A percentile compares a stretch with the other conserved stretches of the same genome.
These are phyloP conservation scores for Natator depressus DNA, from an alignment of 2,113 vertebrate species.

Conservation along the genomic window DNA sequence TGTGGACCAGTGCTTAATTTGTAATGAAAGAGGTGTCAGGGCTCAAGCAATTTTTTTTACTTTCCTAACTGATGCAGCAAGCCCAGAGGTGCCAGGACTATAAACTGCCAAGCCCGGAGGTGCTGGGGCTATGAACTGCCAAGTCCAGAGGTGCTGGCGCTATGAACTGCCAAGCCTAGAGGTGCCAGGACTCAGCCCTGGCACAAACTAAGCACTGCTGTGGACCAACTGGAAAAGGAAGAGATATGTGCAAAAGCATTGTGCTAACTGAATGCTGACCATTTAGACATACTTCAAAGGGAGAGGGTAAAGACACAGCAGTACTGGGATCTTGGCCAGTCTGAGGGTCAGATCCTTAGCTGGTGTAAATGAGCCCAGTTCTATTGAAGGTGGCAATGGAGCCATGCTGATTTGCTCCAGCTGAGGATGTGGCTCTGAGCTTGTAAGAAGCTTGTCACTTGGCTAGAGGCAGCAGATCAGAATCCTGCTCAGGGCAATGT, in stretches of 20 bases:
- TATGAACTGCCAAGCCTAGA: too few relatives aligned
- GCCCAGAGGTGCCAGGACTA: too few relatives aligned
- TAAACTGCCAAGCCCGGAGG: too few relatives aligned
- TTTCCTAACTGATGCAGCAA: too few relatives aligned
- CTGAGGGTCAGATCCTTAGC: background rate
- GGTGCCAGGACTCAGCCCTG: too few relatives aligned
- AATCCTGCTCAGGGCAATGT: fast-evolving
- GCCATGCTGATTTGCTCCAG: fast-evolving
- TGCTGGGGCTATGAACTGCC: too few relatives aligned
- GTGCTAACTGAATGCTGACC: background rate
- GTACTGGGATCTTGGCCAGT: background rate
- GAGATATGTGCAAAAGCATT: background rate
- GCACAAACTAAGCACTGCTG: background rate
- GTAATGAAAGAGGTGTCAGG: too few relatives aligned
- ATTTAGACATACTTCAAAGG: background rate
- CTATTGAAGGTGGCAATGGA: too few relatives aligned
- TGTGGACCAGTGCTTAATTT: background rate
- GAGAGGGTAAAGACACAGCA: background rate
- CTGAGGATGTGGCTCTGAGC: fast-evolving
- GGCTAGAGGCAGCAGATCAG: background rate
- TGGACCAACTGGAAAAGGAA: background rate
- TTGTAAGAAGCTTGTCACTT: fast-evolving
- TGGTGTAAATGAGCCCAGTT: background rate
- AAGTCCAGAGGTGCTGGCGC: too few relatives aligned
- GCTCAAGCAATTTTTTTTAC: too few relatives aligned